phyloP scores from a whole-genome alignment of 2,797 vertebrate species.

The Lithobates sylvaticus region DNA sequence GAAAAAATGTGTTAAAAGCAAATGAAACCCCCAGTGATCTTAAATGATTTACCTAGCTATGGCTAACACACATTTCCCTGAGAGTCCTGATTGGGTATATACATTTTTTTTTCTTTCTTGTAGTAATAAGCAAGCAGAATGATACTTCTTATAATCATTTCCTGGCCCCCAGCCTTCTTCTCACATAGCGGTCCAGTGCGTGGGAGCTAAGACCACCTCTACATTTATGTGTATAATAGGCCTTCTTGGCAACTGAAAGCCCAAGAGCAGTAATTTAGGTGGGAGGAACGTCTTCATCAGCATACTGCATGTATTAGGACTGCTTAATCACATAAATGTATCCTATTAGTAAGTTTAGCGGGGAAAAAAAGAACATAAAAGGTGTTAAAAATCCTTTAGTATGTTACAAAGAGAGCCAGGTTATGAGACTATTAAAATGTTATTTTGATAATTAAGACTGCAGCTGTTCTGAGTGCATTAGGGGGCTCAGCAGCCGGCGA shows the following conservation, averaged over 20 bases:
- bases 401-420: slow-evolving; percentile 77
- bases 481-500: slow-evolving; percentile 68
- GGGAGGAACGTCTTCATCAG: slow-evolving; percentile 66
- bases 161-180: slow-evolving; percentile 58
- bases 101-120: slow-evolving; percentile 55
- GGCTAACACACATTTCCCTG: slow-evolving; percentile 65
- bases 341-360: slow-evolving; percentile 76
- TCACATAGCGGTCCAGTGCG: slow-evolving; percentile 56
- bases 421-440: slow-evolving; percentile 86
- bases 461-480: slow-evolving; percentile 79
- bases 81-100: slow-evolving; percentile 63
- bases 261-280: slow-evolving; percentile 59
- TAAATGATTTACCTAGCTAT: slow-evolving; percentile 72
- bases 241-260: slow-evolving; percentile 63
- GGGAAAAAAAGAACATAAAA: slow-evolving; percentile 61
- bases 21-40: slow-evolving; percentile 69
- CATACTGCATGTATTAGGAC: slow-evolving; percentile 69
- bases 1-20: slow-evolving; percentile 70
- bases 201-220: slow-evolving; percentile 66
- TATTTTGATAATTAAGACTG: slow-evolving; percentile 86
- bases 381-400: slow-evolving; percentile 77
- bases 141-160: slow-evolving; percentile 62
- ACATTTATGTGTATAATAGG: slow-evolving; percentile 64
- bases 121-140: slow-evolving; percentile 62
- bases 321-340: slow-evolving; percentile 73